Conservation (phyloP, 2,888 invertebrate species). For the Rugalucina vietnamica region DNA sequence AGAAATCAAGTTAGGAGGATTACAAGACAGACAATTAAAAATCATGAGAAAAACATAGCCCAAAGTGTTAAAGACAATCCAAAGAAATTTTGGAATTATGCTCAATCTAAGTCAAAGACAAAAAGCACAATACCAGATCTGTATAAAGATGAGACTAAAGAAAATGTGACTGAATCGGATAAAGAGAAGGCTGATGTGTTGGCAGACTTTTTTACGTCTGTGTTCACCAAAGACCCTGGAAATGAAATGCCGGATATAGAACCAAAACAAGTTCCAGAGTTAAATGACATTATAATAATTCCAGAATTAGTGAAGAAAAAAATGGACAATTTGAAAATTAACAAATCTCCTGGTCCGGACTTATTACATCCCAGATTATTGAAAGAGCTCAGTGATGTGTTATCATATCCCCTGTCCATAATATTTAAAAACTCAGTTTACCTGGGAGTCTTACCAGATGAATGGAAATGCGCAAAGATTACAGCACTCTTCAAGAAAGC, state of each 20-base stretch:
- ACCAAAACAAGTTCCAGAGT: no score
- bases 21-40: not conserved
- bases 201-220: slow-evolving; percentile 4
- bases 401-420: not conserved
- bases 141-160: not conserved
- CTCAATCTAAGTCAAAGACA: slow-evolving; percentile 16
- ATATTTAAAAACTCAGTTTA: no score
- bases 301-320: no score
- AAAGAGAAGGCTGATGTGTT: slow-evolving; percentile 7
- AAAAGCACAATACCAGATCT: slow-evolving; percentile 13
- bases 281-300: no score
- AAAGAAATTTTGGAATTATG: slow-evolving; percentile 18
- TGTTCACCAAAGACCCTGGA: slow-evolving; percentile 12
- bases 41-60: slow-evolving; percentile 21
- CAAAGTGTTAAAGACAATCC: not conserved
- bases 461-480: no score
- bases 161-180: not conserved
- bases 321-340: no score
- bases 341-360: no score
- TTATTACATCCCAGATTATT: not conserved
- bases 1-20: slow-evolving; percentile 2
- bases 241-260: no score
- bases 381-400: not conserved
- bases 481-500: no score
- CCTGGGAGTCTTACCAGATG: no score